Evolutionary conservation across 2,888 invertebrate genomes (phyloP).

Genomic region (Callimorpha dominula): DNA sequence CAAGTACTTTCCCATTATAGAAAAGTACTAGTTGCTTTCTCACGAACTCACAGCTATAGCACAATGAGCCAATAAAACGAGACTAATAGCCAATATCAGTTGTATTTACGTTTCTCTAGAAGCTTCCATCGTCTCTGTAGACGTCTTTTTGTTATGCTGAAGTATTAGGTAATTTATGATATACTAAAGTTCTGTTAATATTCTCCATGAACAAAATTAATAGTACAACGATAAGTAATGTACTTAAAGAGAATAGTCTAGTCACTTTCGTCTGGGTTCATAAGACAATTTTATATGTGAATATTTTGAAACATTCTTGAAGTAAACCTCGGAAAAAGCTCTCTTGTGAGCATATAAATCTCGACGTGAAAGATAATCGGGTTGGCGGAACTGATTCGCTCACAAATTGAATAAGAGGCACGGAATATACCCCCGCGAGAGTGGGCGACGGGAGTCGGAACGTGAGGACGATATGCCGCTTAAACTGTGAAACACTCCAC

Average conservation of each 20-base stretch:
- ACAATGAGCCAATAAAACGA: conserved; percentile 71
- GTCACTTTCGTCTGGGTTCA: conserved; percentile 8
- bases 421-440: conserved; percentile 69
- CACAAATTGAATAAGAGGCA: conserved; percentile 84
- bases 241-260: conserved; percentile 1
- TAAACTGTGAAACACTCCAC: conserved; percentile 71
- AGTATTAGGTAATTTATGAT: not conserved
- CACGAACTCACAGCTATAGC: conserved; percentile 59
- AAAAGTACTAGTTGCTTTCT: conserved; percentile 75
- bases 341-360: conserved; percentile 80
- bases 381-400: conserved; percentile 84
- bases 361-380: conserved; percentile 83
- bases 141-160: conserved; percentile 1
- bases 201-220: not conserved
- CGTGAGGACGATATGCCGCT: conserved; percentile 62
- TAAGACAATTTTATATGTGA: conserved; percentile 49
- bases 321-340: conserved; percentile 69
- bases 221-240: not conserved
- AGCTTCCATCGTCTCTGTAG: conserved; percentile 20
- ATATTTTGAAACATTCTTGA: conserved; percentile 62
- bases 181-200: not conserved
- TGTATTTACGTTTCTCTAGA: conserved; percentile 47
- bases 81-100: conserved; percentile 56
- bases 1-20: conserved; percentile 75
- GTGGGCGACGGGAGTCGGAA: conserved; percentile 52